Evolutionary conservation across 2,888 invertebrate genomes (phyloP), one percentile per base, ranked within the genome.

Genomic region (Actias luna): DNA sequence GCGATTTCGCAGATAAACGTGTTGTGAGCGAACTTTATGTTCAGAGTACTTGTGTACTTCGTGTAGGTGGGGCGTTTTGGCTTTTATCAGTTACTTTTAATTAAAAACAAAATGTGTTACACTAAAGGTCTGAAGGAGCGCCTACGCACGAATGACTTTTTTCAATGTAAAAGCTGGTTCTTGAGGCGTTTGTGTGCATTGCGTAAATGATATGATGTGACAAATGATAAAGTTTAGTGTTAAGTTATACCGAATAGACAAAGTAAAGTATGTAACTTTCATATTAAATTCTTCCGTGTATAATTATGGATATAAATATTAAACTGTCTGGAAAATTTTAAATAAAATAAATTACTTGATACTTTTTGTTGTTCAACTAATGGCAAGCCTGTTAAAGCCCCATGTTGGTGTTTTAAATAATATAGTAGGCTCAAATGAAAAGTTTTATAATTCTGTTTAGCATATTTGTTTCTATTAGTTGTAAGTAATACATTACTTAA

Each of bases 21-120:
- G 87, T 87, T 81, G 78, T 79, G 84, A 81, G 78, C 84, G 79
- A 83, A 87, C 87, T 89, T 89, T 89, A 88, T 87, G 85, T 84
- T 83, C 78, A 67, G 81, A 78, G 82, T 82, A 80, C 81, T 80
- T 79, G 73, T 80, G 79, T 82, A 79, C 73, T 77, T 74, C 78
- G 82, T 84, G 88, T 87, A 82, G 84, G 85, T 80, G 87, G 85
- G 80, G 72, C 73, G 74, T 72, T 74, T 75, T 71, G 72, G 74
- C 74, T 70, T 80, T 80, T 76, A 75, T 75, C 70, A 73, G 67
- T 70, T 71, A 75, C 76, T 77, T 83, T 85, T 82, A 84, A 87
- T 85, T 85, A 79, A 78, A 76, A 76, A 79, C 69, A 74, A 74
- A 74, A 71, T 55, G 63, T 59, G 59, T 59, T 63, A 63, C 63